Evolutionary conservation across 2,888 invertebrate genomes (phyloP).

Genomic region (Agrotis exclamationis): DNA sequence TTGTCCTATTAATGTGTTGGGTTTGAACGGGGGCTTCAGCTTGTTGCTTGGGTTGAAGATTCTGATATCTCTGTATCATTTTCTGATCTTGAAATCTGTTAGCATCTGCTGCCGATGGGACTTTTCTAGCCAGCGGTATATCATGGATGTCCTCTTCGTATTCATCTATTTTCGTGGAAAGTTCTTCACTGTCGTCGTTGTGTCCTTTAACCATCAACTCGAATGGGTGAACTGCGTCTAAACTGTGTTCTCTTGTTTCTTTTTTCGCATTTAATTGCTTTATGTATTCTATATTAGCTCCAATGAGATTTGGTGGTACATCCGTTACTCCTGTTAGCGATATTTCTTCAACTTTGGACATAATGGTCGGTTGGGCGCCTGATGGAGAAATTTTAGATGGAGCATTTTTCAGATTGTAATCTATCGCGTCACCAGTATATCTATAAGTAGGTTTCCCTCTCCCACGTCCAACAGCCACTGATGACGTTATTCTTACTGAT

Average conservation of each 20-base stretch:
- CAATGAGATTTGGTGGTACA: constrained; percentile 81
- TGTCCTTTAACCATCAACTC: constrained; percentile 89
- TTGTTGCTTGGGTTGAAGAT: constrained; percentile 20
- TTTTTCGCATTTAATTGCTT: constrained; percentile 87
- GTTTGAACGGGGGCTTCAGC: constrained; percentile 13
- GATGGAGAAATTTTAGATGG: constrained; percentile 47
- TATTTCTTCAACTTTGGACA: constrained; percentile 68
- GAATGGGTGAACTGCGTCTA: constrained; percentile 83
- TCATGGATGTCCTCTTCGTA: constrained; percentile 56
- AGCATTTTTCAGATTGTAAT: constrained; percentile 31
- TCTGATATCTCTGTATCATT: constrained; percentile 33
- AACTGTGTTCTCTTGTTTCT: constrained; percentile 76
- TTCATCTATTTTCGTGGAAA: constrained; percentile 36
- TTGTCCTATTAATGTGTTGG: constrained; percentile 39
- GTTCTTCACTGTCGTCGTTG: constrained; percentile 61
- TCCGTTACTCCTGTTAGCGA: constrained; percentile 72
- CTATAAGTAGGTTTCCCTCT: constrained; percentile 70
- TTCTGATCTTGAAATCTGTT: constrained; percentile 49
- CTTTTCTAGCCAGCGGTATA: constrained; percentile 60
- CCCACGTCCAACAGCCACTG: constrained; percentile 91
- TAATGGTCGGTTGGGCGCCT: constrained; percentile 54
- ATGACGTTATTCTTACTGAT: constrained; percentile 91
- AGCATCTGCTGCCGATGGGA: constrained; percentile 53
- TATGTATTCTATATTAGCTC: constrained; percentile 89
- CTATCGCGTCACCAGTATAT: constrained; percentile 16